Conservation (phyloP, 1,140 invertebrate genomes). For the Metaphire vulgaris region DNA sequence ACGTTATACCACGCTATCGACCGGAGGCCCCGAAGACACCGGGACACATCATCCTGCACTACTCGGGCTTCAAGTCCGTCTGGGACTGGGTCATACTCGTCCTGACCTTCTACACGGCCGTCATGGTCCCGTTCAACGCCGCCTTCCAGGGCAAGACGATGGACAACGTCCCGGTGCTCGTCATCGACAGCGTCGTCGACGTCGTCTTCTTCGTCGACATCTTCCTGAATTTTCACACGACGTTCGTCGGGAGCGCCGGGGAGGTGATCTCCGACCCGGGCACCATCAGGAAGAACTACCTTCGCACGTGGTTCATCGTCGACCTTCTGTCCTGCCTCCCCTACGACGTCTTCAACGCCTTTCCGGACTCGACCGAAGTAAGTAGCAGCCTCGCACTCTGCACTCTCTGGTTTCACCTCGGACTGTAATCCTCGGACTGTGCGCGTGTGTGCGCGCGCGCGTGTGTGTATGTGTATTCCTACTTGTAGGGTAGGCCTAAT, state of each 20-base stretch:
- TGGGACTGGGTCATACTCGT: constrained; percentile 31
- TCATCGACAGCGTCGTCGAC: constrained; percentile 84
- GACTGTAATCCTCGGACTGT: too few relatives aligned
- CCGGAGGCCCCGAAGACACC: constrained; percentile 98
- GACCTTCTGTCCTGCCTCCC: constrained; percentile 94
- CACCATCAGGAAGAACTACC: constrained; percentile 77
- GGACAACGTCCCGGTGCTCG: constrained; percentile 61
- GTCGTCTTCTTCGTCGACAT: constrained; percentile 99
- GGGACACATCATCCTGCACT: constrained; percentile 88
- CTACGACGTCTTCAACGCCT: constrained; percentile 98
- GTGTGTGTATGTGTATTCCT: too few relatives aligned
- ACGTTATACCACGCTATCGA: constrained; percentile 93
- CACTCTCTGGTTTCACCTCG: too few relatives aligned
- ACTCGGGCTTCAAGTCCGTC: constrained; percentile 25
- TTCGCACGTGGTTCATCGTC: constrained; percentile 97
- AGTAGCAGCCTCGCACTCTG: too few relatives aligned
- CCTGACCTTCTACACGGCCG: constrained; percentile 28
- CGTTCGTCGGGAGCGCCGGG: constrained; percentile 91
- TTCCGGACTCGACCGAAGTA: constrained; percentile 55
- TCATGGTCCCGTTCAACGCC: constrained; percentile 26
- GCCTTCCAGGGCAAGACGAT: constrained; percentile 22
- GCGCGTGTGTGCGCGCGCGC: too few relatives aligned
- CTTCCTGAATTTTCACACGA: constrained; percentile 97
- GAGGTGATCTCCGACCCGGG: constrained; percentile 54
- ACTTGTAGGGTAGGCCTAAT: too few relatives aligned